phyloP scores from a whole-genome alignment of 2,888 invertebrate genomes.

The Campaea margaritaria region DNA sequence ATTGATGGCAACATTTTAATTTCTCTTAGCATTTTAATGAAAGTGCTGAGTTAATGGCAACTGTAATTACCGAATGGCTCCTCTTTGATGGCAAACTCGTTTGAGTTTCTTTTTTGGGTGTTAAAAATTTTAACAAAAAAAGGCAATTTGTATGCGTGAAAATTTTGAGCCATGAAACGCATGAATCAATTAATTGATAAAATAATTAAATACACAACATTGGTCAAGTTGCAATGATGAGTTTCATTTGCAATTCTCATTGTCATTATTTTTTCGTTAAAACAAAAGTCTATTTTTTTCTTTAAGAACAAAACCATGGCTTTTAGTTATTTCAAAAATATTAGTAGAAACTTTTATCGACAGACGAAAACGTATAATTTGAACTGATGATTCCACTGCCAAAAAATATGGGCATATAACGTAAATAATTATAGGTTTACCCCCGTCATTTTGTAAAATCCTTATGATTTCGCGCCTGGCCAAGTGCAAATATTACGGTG shows the following conservation, averaged over 20 bases:
- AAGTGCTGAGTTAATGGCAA: conserved; percentile 45
- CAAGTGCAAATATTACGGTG: conserved; percentile 48
- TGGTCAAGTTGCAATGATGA: too few relatives aligned
- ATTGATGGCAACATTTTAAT: conserved; percentile 50
- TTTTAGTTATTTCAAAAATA: too few relatives aligned
- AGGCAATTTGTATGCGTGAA: conserved; percentile 13
- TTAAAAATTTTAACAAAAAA: conserved; percentile 30
- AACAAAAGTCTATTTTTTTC: too few relatives aligned
- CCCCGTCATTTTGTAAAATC: conserved; percentile 49
- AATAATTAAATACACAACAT: too few relatives aligned
- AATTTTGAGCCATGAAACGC: conserved; percentile 10
- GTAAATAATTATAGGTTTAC: conserved; percentile 50
- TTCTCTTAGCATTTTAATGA: conserved; percentile 48
- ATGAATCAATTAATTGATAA: not conserved
- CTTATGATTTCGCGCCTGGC: conserved; percentile 52
- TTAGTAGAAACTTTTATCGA: too few relatives aligned
- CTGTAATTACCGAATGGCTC: conserved; percentile 47
- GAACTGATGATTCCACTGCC: not conserved
- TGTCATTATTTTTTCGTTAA: too few relatives aligned
- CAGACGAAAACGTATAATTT: too few relatives aligned
- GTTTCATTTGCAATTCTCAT: too few relatives aligned
- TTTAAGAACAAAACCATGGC: too few relatives aligned
- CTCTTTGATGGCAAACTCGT: conserved; percentile 50
- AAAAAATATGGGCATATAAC: conserved; percentile 10
- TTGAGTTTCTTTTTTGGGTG: conserved; percentile 34